Conservation (phyloP, 2,888 invertebrate genomes). For the Agrotis puta region DNA sequence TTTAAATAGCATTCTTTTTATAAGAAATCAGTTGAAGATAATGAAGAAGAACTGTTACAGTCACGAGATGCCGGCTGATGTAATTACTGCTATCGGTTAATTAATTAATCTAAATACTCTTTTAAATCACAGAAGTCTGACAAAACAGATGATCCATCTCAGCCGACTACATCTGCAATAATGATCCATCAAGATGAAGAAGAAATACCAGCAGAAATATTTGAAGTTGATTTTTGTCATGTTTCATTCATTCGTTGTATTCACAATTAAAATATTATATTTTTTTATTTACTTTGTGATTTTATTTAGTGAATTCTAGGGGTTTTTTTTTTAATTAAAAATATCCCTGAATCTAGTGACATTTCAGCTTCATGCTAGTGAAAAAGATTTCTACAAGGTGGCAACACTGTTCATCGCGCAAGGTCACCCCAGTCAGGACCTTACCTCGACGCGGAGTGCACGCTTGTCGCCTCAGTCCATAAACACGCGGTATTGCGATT, state of each 20-base stretch:
- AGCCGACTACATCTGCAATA: constrained; percentile 4
- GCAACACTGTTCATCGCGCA: too few relatives aligned
- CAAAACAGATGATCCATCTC: constrained; percentile 2
- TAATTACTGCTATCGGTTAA: constrained; percentile 10
- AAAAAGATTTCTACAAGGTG: too few relatives aligned
- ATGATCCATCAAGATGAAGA: constrained; percentile 2
- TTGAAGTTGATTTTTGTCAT: not conserved
- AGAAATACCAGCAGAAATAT: not conserved
- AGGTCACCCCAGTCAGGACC: too few relatives aligned
- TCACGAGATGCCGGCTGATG: constrained; percentile 6
- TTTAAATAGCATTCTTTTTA: constrained; percentile 5
- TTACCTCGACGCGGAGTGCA: too few relatives aligned
- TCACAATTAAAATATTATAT: not conserved
- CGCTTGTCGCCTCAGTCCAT: too few relatives aligned
- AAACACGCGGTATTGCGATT: too few relatives aligned
- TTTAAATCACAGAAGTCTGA: not conserved
- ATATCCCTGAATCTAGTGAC: too few relatives aligned
- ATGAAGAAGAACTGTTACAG: constrained; percentile 9
- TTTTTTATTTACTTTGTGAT: not conserved
- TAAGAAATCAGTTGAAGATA: constrained; percentile 2
- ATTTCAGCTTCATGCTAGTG: too few relatives aligned
- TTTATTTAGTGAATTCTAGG: not conserved
- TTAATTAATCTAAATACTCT: constrained; percentile 6
- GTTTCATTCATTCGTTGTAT: not conserved
- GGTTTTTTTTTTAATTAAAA: too few relatives aligned